phyloP scores from a whole-genome alignment of 2,797 vertebrate genomes.

The Rhinatrema bivittatum region DNA sequence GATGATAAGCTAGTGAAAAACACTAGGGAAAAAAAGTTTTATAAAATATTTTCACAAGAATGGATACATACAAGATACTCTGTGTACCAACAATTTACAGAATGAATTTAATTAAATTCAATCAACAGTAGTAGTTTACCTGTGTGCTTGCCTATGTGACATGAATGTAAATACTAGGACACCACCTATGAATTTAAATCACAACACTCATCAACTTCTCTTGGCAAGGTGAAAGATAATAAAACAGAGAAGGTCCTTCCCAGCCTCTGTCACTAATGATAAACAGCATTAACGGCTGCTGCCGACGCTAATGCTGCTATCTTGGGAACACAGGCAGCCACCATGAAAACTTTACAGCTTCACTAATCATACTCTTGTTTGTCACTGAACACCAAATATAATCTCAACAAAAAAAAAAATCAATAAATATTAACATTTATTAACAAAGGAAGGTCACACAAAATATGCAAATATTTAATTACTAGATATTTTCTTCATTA shows the following conservation, averaged over 20 bases:
- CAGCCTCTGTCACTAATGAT: conserved; percentile 73
- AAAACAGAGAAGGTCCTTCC: conserved; percentile 51
- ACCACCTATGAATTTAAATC: conserved; percentile 66
- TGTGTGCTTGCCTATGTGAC: conserved; percentile 51
- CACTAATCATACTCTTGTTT: conserved; percentile 72
- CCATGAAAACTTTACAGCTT: conserved; percentile 66
- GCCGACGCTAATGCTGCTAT: conserved; percentile 70
- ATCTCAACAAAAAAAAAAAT: conserved; percentile 54
- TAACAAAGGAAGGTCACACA: conserved; percentile 60
- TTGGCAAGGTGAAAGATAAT: conserved; percentile 61
- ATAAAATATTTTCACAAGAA: no score
- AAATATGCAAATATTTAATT: conserved; percentile 4
- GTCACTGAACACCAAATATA: conserved; percentile 59
- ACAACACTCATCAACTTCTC: conserved; percentile 63
- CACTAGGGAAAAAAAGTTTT: no score
- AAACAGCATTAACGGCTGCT: conserved; percentile 75
- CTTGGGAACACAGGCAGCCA: conserved; percentile 66
- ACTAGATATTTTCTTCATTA: no score
- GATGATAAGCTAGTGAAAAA: no score
- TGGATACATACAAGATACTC: no score
- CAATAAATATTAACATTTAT: conserved; percentile 58
- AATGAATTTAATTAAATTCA: conserved; percentile 55
- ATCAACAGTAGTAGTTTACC: conserved; percentile 46
- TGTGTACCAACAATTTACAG: no score
- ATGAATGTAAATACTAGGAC: conserved; percentile 52